Evolutionary conservation across 92 coral and sea anemone genomes (phyloP), one percentile per base, ranked within the genome.

Genomic region (Palythoa grandiflora): DNA sequence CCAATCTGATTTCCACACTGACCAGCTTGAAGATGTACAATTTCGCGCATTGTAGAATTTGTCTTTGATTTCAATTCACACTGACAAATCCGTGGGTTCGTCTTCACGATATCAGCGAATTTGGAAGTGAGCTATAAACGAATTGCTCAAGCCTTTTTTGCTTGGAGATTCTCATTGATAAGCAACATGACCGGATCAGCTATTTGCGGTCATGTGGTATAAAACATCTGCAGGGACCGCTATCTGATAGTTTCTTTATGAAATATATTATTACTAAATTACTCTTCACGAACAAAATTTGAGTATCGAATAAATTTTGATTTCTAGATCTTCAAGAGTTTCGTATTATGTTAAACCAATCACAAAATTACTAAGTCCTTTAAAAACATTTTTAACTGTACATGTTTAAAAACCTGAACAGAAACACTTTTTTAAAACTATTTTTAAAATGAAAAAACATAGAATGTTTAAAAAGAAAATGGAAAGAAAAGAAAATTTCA

Each of bases 1-100:
- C 98, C 98, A 77, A 96, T 96, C 85, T 96, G 98, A 88, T 96
- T 96, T 28, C 98, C 98, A 73, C 98, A 96, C 73, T 96, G 98
- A 28, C 98, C 98, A 12, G 98, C 97, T 93, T 96, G 98, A 50
- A 96, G 80, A 90, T 94, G 97, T 37, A 96, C 98, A 21, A 96
- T 96, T 83, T 96, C 98, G 52, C 98, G 92, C 98, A 96, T 96
- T 72, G 83, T 96, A 77, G 17, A 53, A 9, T 28, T 3, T 81
- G 44, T 9, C 60, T 1, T 12, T 28, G 85, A 40, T 50, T 80
- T 38, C 14, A 47, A 40, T 10, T 65, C 75, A 0, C 16, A 9
- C 9, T 3, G 66, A 66, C 17, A 65, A 66, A 57, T 7, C 17
- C 63, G 57, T 81, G 60, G 75, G 57, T 63, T 71, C 10, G 55